Conservation (phyloP, 2,797 vertebrate genomes). For the Synaphobranchus kaupii region DNA sequence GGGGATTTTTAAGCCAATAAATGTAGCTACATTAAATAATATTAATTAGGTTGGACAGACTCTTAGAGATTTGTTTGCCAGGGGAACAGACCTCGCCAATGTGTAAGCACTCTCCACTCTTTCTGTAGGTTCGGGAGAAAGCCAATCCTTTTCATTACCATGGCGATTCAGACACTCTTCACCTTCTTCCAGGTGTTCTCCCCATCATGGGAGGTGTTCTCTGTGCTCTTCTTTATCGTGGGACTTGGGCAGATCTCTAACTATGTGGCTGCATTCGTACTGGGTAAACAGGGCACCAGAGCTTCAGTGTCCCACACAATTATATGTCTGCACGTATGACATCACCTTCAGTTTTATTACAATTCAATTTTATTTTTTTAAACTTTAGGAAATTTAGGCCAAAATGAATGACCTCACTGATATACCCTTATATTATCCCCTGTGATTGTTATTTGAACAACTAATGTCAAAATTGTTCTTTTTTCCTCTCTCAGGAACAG, state of each 20-base stretch:
- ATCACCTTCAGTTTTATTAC: too few relatives aligned
- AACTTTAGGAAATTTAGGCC: too few relatives aligned
- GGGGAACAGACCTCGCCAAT: neutral
- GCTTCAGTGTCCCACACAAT: neutral
- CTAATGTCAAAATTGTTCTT: neutral
- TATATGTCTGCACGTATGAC: neutral
- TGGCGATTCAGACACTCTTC: slow-evolving; percentile 79
- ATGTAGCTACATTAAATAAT: neutral
- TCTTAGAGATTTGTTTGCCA: neutral
- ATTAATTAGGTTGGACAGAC: neutral
- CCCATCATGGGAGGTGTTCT: slow-evolving; percentile 77
- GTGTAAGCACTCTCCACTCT: neutral
- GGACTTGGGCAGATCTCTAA: slow-evolving; percentile 84
- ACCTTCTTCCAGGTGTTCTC: slow-evolving; percentile 79
- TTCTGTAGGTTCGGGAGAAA: slow-evolving; percentile 82
- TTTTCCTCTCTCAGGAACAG: slow-evolving; percentile 64
- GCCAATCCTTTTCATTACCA: slow-evolving; percentile 78
- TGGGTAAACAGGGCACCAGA: slow-evolving; percentile 66
- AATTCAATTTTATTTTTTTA: too few relatives aligned
- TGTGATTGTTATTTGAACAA: neutral
- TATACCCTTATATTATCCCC: neutral
- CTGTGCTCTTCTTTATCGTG: slow-evolving; percentile 73
- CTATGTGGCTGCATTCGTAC: slow-evolving; percentile 81
- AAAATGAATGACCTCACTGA: too few relatives aligned
- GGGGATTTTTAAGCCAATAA: neutral